These are phyloP conservation scores for Cyanocitta stelleri DNA, from an alignment of 2,113 vertebrate genomes.

Conservation along the genomic window DNA sequence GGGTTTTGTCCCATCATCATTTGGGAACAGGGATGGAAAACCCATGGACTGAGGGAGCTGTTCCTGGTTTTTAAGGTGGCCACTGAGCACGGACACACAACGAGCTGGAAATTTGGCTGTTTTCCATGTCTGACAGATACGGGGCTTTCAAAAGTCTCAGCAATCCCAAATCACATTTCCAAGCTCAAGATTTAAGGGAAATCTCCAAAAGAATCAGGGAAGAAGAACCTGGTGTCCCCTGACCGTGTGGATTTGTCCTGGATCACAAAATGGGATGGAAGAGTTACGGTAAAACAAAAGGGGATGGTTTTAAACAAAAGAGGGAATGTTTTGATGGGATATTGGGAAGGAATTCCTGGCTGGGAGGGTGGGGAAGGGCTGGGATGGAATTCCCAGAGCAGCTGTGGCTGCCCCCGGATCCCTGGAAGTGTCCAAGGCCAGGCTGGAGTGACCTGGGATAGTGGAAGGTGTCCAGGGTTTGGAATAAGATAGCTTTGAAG, in stretches of 20 bases:
- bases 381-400: background rate
- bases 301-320: background rate
- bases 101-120: too few relatives aligned
- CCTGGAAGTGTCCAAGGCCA: background rate
- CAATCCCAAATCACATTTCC: background rate
- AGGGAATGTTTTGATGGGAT: background rate
- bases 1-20: too few relatives aligned
- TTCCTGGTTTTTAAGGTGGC: too few relatives aligned
- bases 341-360: accelerated
- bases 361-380: background rate
- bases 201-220: background rate
- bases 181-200: background rate
- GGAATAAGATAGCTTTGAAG: background rate
- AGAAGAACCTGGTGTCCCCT: background rate
- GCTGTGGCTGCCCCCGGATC: background rate
- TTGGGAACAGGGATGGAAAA: too few relatives aligned
- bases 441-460: background rate
- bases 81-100: too few relatives aligned
- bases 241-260: background rate
- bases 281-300: too few relatives aligned
- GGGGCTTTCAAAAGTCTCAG: background rate
- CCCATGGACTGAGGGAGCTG: too few relatives aligned
- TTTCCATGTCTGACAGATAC: background rate
- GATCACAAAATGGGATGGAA: background rate
- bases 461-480: background rate